Percentiles rank a stretch among this genome's conserved stretches.
phyloP scores from a whole-genome alignment of 2,888 invertebrate genomes.

The Psococerastis gibbosa region DNA sequence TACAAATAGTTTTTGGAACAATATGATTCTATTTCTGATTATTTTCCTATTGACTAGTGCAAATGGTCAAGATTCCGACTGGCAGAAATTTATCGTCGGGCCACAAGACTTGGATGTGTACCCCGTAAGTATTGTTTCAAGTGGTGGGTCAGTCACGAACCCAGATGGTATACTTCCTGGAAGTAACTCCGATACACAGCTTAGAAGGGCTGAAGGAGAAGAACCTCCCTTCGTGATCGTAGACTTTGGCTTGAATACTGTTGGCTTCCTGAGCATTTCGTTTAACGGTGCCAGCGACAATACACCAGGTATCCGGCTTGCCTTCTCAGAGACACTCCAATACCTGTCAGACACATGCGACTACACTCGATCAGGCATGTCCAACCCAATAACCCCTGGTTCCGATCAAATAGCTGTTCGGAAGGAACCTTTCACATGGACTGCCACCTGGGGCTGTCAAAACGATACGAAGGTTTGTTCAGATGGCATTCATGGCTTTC shows the following conservation, averaged over 20 bases:
- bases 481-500: background rate
- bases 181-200: background rate
- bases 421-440: background rate
- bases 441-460: background rate
- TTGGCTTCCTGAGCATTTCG: background rate
- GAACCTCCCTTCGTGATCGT: background rate
- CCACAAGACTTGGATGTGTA: background rate
- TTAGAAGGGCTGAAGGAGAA: background rate
- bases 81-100: background rate
- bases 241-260: background rate
- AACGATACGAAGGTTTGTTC: background rate
- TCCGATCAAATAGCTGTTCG: background rate
- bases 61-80: too few relatives aligned
- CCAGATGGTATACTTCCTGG: background rate
- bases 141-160: background rate
- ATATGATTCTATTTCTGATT: too few relatives aligned
- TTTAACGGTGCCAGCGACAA: background rate
- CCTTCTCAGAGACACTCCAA: background rate
- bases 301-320: background rate
- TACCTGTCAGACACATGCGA: background rate
- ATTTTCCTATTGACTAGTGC: too few relatives aligned
- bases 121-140: background rate
- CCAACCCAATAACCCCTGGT: background rate
- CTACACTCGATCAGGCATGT: background rate
- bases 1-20: too few relatives aligned